Evolutionary conservation across 1,140 invertebrate species (phyloP).

Genomic region (Lepidurus packardi): DNA sequence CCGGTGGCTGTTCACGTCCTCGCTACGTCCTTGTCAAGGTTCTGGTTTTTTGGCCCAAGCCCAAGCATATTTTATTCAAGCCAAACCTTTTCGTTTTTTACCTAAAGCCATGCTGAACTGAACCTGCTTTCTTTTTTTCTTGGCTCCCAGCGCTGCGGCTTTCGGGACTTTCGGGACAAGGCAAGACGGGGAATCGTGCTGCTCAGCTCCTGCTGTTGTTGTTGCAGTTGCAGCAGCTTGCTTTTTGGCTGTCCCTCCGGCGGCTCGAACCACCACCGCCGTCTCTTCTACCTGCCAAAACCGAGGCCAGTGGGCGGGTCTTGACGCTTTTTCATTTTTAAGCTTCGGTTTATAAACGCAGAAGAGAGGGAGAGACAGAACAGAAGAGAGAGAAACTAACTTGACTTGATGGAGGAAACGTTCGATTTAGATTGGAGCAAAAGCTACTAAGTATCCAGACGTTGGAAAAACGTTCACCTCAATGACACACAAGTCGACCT

Average conservation of each 20-base stretch:
- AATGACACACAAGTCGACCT: not conserved
- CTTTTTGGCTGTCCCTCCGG: not conserved
- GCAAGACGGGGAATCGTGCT: not conserved
- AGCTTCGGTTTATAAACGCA: not conserved
- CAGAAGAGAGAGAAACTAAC: too few species aligned
- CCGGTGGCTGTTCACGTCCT: conserved; percentile 35
- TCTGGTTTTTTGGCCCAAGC: not conserved
- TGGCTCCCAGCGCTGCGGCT: not conserved
- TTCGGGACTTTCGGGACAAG: too few species aligned
- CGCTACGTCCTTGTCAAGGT: conserved; percentile 34
- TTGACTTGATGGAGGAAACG: too few species aligned
- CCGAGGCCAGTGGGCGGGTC: not conserved
- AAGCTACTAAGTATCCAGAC: too few species aligned
- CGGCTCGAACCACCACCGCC: not conserved
- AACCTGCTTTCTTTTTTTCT: conserved; percentile 24
- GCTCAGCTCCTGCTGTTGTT: conserved; percentile 12
- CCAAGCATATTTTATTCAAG: conserved; percentile 2
- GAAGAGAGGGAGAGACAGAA: too few species aligned
- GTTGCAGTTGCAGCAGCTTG: not conserved
- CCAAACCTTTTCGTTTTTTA: not conserved
- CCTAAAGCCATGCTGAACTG: not conserved
- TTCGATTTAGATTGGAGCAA: too few species aligned
- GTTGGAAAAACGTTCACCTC: too few species aligned
- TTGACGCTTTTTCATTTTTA: not conserved
- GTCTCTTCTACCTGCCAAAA: not conserved